Percentiles rank a stretch among this genome's conserved stretches.
Conservation (phyloP, 2,888 invertebrate species). For the Aleiodes alternator region DNA sequence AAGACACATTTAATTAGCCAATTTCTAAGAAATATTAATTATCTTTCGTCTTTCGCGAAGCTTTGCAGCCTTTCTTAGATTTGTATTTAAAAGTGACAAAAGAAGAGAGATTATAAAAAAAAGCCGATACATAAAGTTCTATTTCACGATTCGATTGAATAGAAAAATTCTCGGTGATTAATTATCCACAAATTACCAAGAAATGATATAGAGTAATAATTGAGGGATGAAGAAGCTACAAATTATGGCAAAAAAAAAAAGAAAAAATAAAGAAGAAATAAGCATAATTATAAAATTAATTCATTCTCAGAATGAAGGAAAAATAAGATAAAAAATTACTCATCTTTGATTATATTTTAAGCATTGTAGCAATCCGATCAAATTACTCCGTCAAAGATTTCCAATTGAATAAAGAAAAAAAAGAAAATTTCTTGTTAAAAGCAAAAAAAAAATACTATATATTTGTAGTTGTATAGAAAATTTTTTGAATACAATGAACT, state of each 20-base stretch:
- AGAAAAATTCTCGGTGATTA: constrained; percentile 4
- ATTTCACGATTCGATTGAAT: constrained; percentile 2
- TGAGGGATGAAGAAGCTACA: not conserved
- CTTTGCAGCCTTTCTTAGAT: constrained; percentile 57
- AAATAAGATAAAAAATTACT: too few species aligned
- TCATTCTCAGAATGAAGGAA: constrained; percentile 1
- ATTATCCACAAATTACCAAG: not conserved
- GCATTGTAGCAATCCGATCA: constrained; percentile 30
- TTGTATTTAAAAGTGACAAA: constrained; percentile 38
- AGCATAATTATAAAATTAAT: not conserved
- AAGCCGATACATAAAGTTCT: constrained; percentile 14
- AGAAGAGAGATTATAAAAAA: constrained; percentile 23
- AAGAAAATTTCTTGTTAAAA: not conserved
- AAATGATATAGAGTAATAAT: constrained; percentile 3
- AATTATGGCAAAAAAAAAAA: too few species aligned
- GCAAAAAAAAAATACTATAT: not conserved
- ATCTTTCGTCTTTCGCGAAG: constrained; percentile 49
- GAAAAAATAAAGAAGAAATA: not conserved
- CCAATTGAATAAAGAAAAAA: not conserved
- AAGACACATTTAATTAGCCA: constrained; percentile 47
- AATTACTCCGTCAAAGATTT: not conserved
- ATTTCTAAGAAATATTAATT: constrained; percentile 46
- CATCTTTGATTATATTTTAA: constrained; percentile 2
- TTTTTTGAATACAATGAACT: constrained; percentile 6
- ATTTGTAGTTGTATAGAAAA: constrained; percentile 2